Evolutionary conservation across 2,888 invertebrate species (phyloP).

Genomic region (Macropis europaea): DNA sequence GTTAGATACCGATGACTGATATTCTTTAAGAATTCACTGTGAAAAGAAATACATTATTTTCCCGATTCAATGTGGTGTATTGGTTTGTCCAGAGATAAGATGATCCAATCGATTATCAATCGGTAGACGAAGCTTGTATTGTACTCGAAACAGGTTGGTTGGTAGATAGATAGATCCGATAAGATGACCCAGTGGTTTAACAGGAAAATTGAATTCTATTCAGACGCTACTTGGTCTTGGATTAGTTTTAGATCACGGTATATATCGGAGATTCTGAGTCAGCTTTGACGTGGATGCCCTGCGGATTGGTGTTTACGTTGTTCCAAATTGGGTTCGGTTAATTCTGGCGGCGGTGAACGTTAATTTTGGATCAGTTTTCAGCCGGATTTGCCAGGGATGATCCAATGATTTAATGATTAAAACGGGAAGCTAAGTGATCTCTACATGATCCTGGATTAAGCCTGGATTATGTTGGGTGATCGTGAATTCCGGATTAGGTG

Average conservation of each 20-base stretch:
- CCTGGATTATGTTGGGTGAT: constrained; percentile 36
- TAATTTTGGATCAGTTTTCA: constrained; percentile 45
- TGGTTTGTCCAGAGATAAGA: no score
- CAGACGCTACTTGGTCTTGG: not conserved
- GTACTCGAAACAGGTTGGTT: not conserved
- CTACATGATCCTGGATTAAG: constrained; percentile 38
- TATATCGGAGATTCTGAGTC: constrained; percentile 5
- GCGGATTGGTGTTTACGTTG: constrained; percentile 23
- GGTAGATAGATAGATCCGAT: constrained; percentile 11
- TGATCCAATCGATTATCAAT: not conserved
- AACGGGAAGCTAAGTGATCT: constrained; percentile 28
- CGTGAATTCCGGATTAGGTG: constrained; percentile 38
- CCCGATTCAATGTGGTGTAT: constrained; percentile 8
- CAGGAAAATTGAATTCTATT: constrained; percentile 36
- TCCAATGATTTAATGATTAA: constrained; percentile 49
- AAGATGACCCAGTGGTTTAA: constrained; percentile 23
- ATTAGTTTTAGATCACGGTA: constrained; percentile 27
- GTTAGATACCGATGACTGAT: no score
- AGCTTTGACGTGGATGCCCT: constrained; percentile 2
- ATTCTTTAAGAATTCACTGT: no score
- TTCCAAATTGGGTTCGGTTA: constrained; percentile 6
- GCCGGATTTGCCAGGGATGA: constrained; percentile 31
- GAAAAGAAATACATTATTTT: no score
- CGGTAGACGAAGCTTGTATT: constrained; percentile 8
- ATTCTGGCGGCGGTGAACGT: constrained; percentile 17